phyloP scores from a whole-genome alignment of 2,888 invertebrate species.

The Pyrochroa serraticornis region DNA sequence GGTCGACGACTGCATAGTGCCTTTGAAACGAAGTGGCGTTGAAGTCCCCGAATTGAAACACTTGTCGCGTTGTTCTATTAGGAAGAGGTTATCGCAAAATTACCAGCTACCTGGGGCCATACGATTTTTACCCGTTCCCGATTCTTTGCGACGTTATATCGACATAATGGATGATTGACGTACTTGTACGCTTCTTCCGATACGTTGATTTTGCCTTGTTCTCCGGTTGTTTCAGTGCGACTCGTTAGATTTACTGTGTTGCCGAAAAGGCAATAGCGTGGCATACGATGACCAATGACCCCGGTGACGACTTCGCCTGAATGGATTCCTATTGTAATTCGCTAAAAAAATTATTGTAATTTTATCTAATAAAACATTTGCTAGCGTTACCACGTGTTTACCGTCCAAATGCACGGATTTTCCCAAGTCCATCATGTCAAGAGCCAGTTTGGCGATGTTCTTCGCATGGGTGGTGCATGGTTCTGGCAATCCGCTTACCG shows the following conservation, averaged over 20 bases:
- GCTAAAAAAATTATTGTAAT: slow-evolving; percentile 61
- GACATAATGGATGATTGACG: slow-evolving; percentile 74
- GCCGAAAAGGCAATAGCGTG: slow-evolving; percentile 90
- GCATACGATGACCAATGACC: slow-evolving; percentile 93
- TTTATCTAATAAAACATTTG: slow-evolving; percentile 1
- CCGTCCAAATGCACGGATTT: slow-evolving; percentile 86
- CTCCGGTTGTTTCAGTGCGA: slow-evolving; percentile 91
- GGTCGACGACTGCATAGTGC: slow-evolving; percentile 65
- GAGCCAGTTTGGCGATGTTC: slow-evolving; percentile 86
- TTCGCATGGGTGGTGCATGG: slow-evolving; percentile 88
- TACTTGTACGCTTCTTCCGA: slow-evolving; percentile 92
- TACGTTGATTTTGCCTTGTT: slow-evolving; percentile 87
- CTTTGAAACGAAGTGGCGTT: slow-evolving; percentile 66
- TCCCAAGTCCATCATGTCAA: slow-evolving; percentile 95
- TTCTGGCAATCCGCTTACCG: slow-evolving; percentile 93
- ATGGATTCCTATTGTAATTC: slow-evolving; percentile 93
- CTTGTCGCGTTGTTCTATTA: slow-evolving; percentile 73
- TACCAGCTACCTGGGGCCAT: slow-evolving; percentile 80
- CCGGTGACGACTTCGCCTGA: slow-evolving; percentile 94
- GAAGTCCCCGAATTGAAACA: slow-evolving; percentile 76
- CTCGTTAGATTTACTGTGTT: slow-evolving; percentile 94
- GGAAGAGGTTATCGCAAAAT: slow-evolving; percentile 69
- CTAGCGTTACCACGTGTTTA: slow-evolving; percentile 77
- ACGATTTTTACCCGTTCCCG: slow-evolving; percentile 69
- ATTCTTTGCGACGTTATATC: slow-evolving; percentile 70